A percentile compares a stretch with the other conserved stretches of the same genome.
These are phyloP conservation scores for Rhincodon typus DNA, from an alignment of 2,797 vertebrate species.

Conservation along the genomic window DNA sequence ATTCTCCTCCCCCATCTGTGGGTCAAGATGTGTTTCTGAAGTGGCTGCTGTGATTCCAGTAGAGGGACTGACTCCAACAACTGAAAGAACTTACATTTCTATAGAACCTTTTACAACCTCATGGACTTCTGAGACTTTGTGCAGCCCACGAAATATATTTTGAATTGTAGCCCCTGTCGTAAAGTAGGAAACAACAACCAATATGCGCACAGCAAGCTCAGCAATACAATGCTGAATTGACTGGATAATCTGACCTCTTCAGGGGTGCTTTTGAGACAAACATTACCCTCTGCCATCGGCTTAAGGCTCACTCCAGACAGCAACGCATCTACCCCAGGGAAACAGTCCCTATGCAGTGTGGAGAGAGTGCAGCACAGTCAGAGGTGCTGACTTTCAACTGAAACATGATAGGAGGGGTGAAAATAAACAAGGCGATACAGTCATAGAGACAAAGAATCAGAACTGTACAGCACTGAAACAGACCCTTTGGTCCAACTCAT, in stretches of 20 bases:
- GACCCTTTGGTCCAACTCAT: no score
- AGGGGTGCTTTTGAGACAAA: not conserved
- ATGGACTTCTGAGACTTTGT: not conserved
- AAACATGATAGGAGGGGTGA: not conserved
- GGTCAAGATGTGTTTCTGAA: not conserved
- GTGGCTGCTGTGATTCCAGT: not conserved
- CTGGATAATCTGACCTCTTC: not conserved
- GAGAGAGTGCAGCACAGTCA: not conserved
- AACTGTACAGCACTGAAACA: no score
- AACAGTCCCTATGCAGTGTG: not conserved
- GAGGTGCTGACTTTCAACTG: not conserved
- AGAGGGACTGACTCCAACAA: not conserved
- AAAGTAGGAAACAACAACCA: not conserved
- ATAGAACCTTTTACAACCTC: not conserved
- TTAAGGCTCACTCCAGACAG: not conserved
- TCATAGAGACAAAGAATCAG: no score
- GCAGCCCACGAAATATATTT: not conserved
- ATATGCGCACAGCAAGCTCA: not conserved
- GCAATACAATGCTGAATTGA: not conserved
- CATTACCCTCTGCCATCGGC: not conserved
- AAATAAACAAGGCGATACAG: no score
- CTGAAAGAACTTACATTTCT: not conserved
- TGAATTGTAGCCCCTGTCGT: not conserved
- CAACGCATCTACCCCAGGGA: no score
- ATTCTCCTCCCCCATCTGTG: not conserved